phyloP scores from a whole-genome alignment of 1,140 invertebrate genomes.

The Euura lappo region DNA sequence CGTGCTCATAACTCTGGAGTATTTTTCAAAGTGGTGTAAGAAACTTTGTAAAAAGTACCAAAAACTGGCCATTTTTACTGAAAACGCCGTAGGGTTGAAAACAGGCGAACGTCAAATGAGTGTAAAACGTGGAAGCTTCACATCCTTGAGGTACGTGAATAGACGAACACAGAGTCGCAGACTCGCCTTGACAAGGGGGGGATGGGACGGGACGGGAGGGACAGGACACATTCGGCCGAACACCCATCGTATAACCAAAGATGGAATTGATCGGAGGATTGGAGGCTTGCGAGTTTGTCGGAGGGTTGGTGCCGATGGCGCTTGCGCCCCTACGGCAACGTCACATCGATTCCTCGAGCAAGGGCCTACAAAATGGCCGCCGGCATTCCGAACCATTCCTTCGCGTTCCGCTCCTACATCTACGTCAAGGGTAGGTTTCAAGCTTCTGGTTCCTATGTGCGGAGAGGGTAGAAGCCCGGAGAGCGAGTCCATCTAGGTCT shows the following conservation, averaged over 20 bases:
- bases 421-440: background rate
- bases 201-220: background rate
- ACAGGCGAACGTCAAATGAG: background rate
- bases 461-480: background rate
- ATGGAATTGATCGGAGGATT: conserved; percentile 50
- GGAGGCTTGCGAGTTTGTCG: conserved; percentile 37
- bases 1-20: no score
- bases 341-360: conserved; percentile 62
- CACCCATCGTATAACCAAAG: conserved; percentile 14
- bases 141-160: no score
- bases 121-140: no score
- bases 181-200: background rate
- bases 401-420: conserved; percentile 38
- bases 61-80: no score
- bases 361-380: conserved; percentile 63
- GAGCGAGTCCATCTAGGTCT: conserved; percentile 44
- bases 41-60: no score
- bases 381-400: conserved; percentile 54
- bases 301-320: conserved; percentile 50
- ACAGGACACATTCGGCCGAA: conserved; percentile 29
- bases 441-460: background rate
- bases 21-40: no score
- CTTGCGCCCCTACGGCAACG: conserved; percentile 61
- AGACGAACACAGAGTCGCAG: no score
- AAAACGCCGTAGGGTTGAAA: background rate